phyloP scores from a whole-genome alignment of 2,113 vertebrate species.

The Centropus bengalensis region DNA sequence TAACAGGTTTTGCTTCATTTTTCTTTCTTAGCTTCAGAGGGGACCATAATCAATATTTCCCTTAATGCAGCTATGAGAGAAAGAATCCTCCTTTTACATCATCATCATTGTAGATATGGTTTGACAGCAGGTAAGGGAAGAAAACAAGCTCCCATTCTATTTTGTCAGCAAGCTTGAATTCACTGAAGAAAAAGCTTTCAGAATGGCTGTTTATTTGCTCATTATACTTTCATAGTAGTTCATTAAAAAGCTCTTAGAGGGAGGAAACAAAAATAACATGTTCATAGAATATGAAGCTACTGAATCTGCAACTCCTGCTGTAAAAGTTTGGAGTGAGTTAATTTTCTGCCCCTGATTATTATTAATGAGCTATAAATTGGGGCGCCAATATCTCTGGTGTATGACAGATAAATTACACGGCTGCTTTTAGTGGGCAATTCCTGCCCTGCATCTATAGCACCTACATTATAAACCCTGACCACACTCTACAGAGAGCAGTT shows the following conservation, averaged over 20 bases:
- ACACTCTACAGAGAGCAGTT: background rate
- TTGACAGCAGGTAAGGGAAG: background rate
- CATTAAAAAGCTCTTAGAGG: background rate
- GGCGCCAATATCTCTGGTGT: background rate
- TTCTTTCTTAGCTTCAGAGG: background rate
- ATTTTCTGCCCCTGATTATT: background rate
- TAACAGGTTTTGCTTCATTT: background rate
- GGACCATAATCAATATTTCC: background rate
- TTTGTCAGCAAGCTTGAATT: background rate
- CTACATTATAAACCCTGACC: background rate
- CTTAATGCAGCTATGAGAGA: background rate
- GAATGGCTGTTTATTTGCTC: background rate
- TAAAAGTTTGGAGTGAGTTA: background rate
- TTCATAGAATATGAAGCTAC: background rate
- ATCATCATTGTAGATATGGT: background rate
- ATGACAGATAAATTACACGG: background rate
- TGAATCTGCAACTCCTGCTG: background rate
- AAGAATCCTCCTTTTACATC: background rate
- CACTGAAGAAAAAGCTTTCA: background rate
- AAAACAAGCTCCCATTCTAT: background rate
- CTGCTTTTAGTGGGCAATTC: background rate
- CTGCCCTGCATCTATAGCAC: background rate
- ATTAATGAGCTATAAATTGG: background rate
- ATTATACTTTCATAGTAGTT: background rate
- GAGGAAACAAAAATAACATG: background rate